Conservation (phyloP, 2,888 invertebrate genomes). For the Bellardia bayeri region DNA sequence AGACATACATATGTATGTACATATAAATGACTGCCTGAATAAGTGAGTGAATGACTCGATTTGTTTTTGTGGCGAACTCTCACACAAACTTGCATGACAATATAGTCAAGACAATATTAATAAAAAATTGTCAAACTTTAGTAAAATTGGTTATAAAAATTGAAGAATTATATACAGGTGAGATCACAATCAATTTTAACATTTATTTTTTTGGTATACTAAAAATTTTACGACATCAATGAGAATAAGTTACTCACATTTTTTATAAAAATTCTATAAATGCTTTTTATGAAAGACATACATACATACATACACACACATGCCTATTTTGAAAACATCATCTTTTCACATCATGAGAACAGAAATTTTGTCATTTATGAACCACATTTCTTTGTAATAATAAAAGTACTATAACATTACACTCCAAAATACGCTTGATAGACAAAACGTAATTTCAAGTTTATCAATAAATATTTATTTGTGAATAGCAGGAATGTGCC, state of each 20-base stretch:
- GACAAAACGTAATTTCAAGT: slow-evolving; percentile 27
- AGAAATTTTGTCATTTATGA: slow-evolving; percentile 29
- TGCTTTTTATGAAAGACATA: not conserved
- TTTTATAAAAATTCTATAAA: not conserved
- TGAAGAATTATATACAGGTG: slow-evolving; percentile 60
- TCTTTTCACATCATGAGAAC: too few relatives aligned
- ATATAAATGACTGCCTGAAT: slow-evolving; percentile 24
- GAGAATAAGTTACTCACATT: not conserved
- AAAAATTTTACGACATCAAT: not conserved
- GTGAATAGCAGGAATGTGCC: too few relatives aligned
- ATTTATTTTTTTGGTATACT: slow-evolving; percentile 4
- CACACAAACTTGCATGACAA: not conserved
- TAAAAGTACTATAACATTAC: not conserved
- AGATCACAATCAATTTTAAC: slow-evolving; percentile 62
- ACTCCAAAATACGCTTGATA: not conserved
- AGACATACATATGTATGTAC: not conserved
- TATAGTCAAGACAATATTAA: slow-evolving; percentile 4
- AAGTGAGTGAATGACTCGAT: slow-evolving; percentile 40
- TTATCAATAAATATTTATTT: slow-evolving; percentile 27
- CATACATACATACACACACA: too few relatives aligned
- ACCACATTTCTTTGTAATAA: slow-evolving; percentile 16
- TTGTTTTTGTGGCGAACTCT: not conserved
- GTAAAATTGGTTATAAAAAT: slow-evolving; percentile 43
- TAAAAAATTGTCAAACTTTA: slow-evolving; percentile 2
- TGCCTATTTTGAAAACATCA: too few relatives aligned